Evolutionary conservation across 2,797 vertebrate genomes (phyloP), one percentile per base, ranked within the genome.

Genomic region (Rhinella marina): DNA sequence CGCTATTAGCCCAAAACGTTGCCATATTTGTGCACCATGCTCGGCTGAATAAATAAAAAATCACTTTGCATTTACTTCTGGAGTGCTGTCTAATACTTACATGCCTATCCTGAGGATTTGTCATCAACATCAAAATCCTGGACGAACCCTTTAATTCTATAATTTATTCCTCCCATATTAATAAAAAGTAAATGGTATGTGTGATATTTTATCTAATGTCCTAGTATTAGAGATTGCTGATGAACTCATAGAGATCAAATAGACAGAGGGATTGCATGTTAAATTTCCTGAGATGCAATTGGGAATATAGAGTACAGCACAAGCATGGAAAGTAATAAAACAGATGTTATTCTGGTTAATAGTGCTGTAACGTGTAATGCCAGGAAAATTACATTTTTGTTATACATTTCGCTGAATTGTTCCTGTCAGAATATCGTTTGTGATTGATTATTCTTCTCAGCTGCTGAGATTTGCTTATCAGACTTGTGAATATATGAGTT

Each of bases 341-440:
- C 83, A 84, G 83, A 84, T 84, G 83, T 76, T 84, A 62, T 84
- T 84, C 29, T 76, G 73, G 70, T 84, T 84, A 59, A 75, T 56
- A 84, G 56, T 73, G 54, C 70, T 41, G 82, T 70, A 83, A 83
- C 19, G 82, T 48, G 21, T 62, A 76, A 84, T 84, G 83, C 83
- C 72, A 84, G 70, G 83, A 84, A 84, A 84, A 84, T 84, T 84
- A 76, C 32, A 76, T 84, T 84, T 76, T 84, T 84, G 83, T 25
- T 75, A 76, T 76, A 84, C 41, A 32, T 84, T 84, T 73, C 25
- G 1, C 12, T 61, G 72, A 76, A 76, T 76, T 84, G 83, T 62
- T 84, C 70, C 76, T 62, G 57, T 76, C 56, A 75, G 23, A 84
- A 84, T 76, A 84, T 84, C 21, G 59, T 84, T 84, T 59, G 32